Evolutionary conservation across 2,797 vertebrate species (phyloP).

Genomic region (Hapalemur alaotrensis): DNA sequence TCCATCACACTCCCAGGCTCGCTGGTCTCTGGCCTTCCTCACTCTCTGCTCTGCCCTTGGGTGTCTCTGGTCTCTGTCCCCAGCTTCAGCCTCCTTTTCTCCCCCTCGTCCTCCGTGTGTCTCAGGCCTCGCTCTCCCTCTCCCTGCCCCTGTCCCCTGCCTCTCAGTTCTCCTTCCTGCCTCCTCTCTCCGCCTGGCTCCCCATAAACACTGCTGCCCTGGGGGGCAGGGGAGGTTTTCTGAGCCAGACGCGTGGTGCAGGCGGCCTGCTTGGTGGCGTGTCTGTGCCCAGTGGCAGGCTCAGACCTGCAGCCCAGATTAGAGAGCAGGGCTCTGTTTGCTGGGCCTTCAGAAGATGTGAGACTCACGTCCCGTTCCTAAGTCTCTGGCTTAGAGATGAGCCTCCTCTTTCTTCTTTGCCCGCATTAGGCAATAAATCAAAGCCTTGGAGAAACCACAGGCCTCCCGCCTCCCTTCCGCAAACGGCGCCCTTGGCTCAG

Average conservation of each 20-base stretch:
- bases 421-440: slow-evolving; percentile 86
- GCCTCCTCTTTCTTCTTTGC: slow-evolving; percentile 81
- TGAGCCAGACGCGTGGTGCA: slow-evolving; percentile 72
- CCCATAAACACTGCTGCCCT: slow-evolving; percentile 75
- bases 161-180: not conserved
- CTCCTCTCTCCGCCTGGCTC: slow-evolving; percentile 13
- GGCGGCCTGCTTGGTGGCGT: slow-evolving; percentile 78
- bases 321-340: slow-evolving; percentile 81
- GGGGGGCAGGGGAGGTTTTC: slow-evolving; percentile 76
- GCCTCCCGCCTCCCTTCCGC: slow-evolving; percentile 78
- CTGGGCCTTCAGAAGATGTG: slow-evolving; percentile 83
- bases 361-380: slow-evolving; percentile 81
- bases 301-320: slow-evolving; percentile 83
- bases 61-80: not conserved
- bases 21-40: not conserved
- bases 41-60: not conserved
- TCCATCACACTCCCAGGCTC: not conserved
- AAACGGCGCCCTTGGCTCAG: slow-evolving; percentile 64
- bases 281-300: slow-evolving; percentile 80
- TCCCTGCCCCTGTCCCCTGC: not conserved
- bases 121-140: not conserved
- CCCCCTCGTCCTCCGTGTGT: not conserved
- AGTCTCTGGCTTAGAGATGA: slow-evolving; percentile 84
- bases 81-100: not conserved
- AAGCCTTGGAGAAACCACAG: slow-evolving; percentile 84